Conservation (phyloP, 1,140 invertebrate genomes). For the Bombus turneri region DNA sequence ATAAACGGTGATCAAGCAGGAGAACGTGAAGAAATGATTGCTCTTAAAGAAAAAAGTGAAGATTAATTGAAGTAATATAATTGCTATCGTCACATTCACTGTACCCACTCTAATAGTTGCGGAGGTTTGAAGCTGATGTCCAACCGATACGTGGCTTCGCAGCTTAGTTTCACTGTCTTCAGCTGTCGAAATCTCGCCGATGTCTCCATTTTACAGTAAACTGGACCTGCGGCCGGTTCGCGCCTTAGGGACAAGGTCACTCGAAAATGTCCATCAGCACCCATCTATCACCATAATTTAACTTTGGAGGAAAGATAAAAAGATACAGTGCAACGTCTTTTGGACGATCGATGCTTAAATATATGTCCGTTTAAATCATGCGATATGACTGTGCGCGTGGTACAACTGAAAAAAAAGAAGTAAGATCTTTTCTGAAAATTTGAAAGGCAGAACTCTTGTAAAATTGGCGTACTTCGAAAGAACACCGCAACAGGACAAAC, state of each 20-base stretch:
- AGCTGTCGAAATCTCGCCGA: conserved; percentile 80
- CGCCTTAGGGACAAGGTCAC: conserved; percentile 81
- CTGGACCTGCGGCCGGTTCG: conserved; percentile 80
- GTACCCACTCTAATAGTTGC: conserved; percentile 82
- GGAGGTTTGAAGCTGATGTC: conserved; percentile 84
- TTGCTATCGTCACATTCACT: conserved; percentile 44
- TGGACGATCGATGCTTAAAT: background rate
- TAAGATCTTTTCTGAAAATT: background rate
- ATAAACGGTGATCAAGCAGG: background rate
- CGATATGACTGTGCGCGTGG: background rate
- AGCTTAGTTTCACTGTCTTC: conserved; percentile 82
- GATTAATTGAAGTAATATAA: background rate
- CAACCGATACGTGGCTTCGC: conserved; percentile 81
- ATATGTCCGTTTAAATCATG: background rate
- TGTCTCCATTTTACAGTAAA: conserved; percentile 83
- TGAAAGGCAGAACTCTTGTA: background rate
- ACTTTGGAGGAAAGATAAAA: background rate
- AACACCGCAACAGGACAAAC: conserved; percentile 5
- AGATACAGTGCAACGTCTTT: background rate
- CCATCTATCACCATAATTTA: conserved; percentile 76
- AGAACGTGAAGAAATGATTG: background rate
- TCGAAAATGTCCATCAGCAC: conserved; percentile 80
- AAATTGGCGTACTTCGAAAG: background rate
- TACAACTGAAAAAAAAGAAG: too few species aligned
- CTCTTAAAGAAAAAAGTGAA: background rate